phyloP scores from a whole-genome alignment of 2,888 invertebrate species.

The Diaprepes abbreviatus region DNA sequence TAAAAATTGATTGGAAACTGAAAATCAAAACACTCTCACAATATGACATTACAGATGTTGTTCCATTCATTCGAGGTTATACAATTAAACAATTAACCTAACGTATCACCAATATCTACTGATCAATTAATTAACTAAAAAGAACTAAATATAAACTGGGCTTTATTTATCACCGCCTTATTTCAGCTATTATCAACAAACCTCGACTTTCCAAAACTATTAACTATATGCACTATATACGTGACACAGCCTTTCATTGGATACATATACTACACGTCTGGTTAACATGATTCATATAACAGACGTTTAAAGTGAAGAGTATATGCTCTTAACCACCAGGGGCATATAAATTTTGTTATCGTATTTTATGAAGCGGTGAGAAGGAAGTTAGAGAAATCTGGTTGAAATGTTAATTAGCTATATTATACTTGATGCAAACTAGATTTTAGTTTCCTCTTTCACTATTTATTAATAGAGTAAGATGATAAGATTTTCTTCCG shows the following conservation, averaged over 20 bases:
- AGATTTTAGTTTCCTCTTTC: neutral
- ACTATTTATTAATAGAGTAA: neutral
- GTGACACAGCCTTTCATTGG: constrained; percentile 2
- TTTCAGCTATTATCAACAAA: neutral
- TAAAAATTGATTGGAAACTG: too few relatives aligned
- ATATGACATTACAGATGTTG: too few relatives aligned
- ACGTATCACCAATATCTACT: too few relatives aligned
- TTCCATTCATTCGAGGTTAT: too few relatives aligned
- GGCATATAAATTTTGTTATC: constrained; percentile 12
- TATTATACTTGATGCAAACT: neutral
- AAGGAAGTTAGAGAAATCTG: neutral
- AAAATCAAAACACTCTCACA: too few relatives aligned
- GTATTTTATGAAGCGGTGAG: constrained; percentile 8
- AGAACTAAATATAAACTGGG: too few relatives aligned
- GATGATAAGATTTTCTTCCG: too few relatives aligned
- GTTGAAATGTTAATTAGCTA: constrained; percentile 10
- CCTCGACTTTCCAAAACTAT: neutral
- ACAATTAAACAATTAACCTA: too few relatives aligned
- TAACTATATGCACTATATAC: neutral
- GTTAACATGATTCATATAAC: constrained; percentile 12
- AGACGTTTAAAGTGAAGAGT: constrained; percentile 4
- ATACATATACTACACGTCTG: neutral
- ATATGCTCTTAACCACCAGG: neutral
- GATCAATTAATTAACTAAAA: too few relatives aligned
- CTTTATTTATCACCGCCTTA: neutral